Evolutionary conservation across 2,113 vertebrate species (phyloP).

Genomic region (Phylloscopus whistleri): DNA sequence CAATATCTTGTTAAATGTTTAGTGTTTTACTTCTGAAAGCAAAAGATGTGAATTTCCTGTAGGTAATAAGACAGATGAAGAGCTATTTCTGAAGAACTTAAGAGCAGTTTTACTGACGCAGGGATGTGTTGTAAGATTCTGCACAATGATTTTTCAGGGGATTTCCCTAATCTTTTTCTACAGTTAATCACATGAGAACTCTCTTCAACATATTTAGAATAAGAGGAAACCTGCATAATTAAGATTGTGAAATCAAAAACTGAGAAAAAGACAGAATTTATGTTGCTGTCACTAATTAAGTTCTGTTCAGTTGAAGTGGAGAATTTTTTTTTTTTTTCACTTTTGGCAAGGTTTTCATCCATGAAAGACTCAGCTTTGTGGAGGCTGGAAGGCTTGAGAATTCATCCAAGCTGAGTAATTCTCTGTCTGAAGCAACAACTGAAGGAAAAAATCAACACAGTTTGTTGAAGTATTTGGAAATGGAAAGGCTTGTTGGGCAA

Average conservation of each 20-base stretch:
- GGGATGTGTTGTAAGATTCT: neutral
- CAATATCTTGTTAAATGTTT: neutral
- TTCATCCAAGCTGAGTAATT: neutral
- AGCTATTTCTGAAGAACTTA: neutral
- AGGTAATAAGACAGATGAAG: neutral
- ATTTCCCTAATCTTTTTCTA: neutral
- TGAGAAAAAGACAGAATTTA: neutral
- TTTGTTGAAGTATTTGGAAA: neutral
- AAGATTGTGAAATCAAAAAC: neutral
- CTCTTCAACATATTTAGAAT: neutral
- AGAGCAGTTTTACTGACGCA: neutral
- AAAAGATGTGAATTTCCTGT: neutral
- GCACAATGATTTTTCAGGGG: neutral
- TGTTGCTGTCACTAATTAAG: neutral
- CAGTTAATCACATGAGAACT: neutral
- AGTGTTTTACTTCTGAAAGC: neutral
- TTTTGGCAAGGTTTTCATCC: neutral
- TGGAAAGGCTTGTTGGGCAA: neutral
- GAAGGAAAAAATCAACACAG: neutral
- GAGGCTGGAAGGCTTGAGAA: neutral
- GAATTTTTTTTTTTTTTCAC: neutral
- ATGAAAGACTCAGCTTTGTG: neutral
- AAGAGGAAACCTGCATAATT: neutral
- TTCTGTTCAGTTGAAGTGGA: neutral
- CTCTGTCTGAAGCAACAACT: neutral